Base-by-base conservation (phyloP, 1,140 invertebrate genomes). In the Ruditapes philippinarum region DNA sequence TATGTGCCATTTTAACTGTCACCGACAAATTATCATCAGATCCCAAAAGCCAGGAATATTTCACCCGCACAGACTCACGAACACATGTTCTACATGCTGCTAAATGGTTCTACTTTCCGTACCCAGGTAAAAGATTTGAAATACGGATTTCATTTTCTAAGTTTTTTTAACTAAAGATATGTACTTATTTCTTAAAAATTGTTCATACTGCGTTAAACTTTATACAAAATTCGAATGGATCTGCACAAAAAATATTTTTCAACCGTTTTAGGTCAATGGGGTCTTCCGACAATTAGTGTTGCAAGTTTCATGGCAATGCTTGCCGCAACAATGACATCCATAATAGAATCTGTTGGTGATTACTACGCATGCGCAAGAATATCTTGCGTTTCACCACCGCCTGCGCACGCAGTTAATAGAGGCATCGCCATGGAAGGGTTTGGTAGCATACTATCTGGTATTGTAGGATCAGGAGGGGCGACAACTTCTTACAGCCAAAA, bases 281-380 rank as follows among this genome's bases (percentile, higher is more conserved):
- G 98, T 2, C 79, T 96, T 17, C 98, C 98, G 0, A 98, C 98
- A 0, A 97, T 96, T 0, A 97, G 96, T 79, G 95, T 97, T 12
- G 97, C 97, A 0, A 97, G 97, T 0, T 97, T 98, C 12, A 96
- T 98, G 60, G 98, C 98, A 0, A 98, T 99, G 97, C 91, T 98
- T 62, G 98, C 98, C 9, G 98, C 98, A 0, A 97, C 98, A 11
- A 94, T 99, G 14, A 97, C 98, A 0, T 98, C 98, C 65, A 98
- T 98, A 0, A 97, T 98, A 9, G 98, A 99, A 95, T 98, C 98
- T 0, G 97, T 98, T 76, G 98, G 98, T 91, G 98, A 98, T 95
- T 98, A 98, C 95, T 98, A 98, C 79, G 98, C 98, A 28, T 98
- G 98, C 22, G 98, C 98, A 0, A 97, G 97, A 95, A 98, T 98